A percentile compares a stretch with the other conserved stretches of the same genome.
Conservation (phyloP, 2,888 invertebrate species). For the Rutpela maculata region DNA sequence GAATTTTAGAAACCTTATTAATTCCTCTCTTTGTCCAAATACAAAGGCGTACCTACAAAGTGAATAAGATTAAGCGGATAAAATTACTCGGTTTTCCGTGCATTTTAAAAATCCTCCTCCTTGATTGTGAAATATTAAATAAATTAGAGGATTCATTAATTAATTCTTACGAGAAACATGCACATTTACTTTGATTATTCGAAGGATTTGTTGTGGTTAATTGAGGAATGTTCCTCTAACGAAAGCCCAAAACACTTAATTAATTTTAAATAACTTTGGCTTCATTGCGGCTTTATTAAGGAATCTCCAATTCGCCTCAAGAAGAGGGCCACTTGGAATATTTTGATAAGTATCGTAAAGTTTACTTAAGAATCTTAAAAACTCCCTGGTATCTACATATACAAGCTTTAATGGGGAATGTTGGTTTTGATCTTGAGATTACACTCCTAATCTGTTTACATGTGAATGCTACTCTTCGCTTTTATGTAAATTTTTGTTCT, state of each 20-base stretch:
- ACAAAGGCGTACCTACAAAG: constrained; percentile 31
- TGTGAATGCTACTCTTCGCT: constrained; percentile 26
- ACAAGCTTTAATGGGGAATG: constrained; percentile 28
- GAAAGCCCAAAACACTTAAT: constrained; percentile 28
- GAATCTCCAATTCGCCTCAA: not conserved
- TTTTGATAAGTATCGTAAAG: constrained; percentile 21
- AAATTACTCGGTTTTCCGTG: constrained; percentile 29
- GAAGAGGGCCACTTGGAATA: constrained; percentile 15
- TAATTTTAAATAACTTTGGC: constrained; percentile 37
- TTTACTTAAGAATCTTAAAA: constrained; percentile 22
- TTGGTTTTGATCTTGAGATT: constrained; percentile 29
- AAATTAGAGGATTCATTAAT: constrained; percentile 26
- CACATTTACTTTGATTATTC: constrained; percentile 21
- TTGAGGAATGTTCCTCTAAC: constrained; percentile 21
- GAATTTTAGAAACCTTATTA: constrained; percentile 35
- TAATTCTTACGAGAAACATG: constrained; percentile 20
- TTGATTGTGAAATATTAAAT: constrained; percentile 22
- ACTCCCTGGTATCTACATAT: constrained; percentile 11
- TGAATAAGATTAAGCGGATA: constrained; percentile 36
- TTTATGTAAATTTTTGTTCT: constrained; percentile 41
- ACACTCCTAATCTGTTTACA: constrained; percentile 38
- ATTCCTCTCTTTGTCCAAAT: constrained; percentile 26
- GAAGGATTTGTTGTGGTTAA: constrained; percentile 17
- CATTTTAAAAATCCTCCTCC: constrained; percentile 13
- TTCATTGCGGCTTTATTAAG: not conserved